These are phyloP conservation scores for Epizoanthus rinbou DNA, from an alignment of 92 coral and sea anemone species.

Conservation along the genomic window DNA sequence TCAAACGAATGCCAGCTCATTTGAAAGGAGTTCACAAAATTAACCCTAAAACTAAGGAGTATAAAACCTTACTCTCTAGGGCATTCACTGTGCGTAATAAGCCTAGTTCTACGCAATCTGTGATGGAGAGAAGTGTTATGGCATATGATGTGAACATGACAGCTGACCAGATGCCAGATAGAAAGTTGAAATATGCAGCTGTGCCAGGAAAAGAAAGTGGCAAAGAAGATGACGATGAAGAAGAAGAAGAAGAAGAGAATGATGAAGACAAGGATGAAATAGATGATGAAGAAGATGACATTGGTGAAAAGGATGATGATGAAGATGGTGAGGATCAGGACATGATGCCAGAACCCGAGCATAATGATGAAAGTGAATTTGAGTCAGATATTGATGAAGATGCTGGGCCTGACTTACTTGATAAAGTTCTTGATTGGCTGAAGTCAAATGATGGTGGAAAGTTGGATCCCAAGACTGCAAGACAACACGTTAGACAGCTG, in stretches of 20 bases:
- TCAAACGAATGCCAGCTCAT: conserved; percentile 21
- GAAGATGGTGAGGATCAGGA: conserved; percentile 17
- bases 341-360: conserved; percentile 3
- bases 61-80: not conserved
- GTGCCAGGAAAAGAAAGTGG: conserved; percentile 4
- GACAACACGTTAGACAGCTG: conserved; percentile 46
- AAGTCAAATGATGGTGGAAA: conserved; percentile 63
- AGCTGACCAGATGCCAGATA: conserved; percentile 7
- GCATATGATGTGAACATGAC: not conserved
- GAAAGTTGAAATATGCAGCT: not conserved
- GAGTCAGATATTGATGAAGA: not conserved
- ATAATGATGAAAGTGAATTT: conserved; percentile 9
- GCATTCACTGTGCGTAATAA: conserved; percentile 18
- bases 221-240: conserved; percentile 27
- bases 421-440: conserved; percentile 53
- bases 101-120: conserved; percentile 6
- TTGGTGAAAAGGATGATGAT: not conserved
- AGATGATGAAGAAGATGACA: not conserved
- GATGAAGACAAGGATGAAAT: not conserved
- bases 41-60: not conserved
- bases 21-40: conserved; percentile 27
- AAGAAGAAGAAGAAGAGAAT: not conserved
- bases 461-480: conserved; percentile 47
- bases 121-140: not conserved
- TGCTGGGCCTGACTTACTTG: conserved; percentile 18